Base-by-base conservation (phyloP, 1,140 invertebrate species). In the Oreohelix idahoensis region DNA sequence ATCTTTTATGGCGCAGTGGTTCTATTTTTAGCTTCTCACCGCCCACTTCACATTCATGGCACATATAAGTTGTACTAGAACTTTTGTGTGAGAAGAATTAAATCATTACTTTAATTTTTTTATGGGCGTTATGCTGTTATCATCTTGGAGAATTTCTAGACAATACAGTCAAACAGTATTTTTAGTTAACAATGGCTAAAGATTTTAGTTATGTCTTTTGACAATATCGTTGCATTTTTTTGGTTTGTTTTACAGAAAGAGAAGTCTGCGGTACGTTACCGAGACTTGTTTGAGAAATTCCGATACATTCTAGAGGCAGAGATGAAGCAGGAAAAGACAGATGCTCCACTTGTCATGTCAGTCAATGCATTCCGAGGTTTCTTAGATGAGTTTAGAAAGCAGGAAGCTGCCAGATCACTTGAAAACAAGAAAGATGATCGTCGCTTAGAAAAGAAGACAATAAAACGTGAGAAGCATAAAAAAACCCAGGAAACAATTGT, bases 321-420 rank as follows among this genome's bases (percentile, higher is more conserved):
- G 63, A 88, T 89, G 49, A 96, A 89, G 95, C 95, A 81, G 94
- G 96, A 90, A 95, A 96, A 89, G 94, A 95, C 83, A 69, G 84
- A 95, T 35, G 95, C 94, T 73, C 97, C 97, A 2, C 95, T 97
- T 32, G 98, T 96, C 0, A 96, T 98, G 95, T 97, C 97, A 0
- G 96, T 98, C 0, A 99, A 99, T 93, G 97, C 97, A 5, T 98
- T 99, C 91, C 93, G 97, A 35, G 97, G 97, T 13, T 99, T 98
- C 90, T 95, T 99, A 93, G 97, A 99, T 91, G 97, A 98, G 93
- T 99, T 98, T 90, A 97, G 97, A 95, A 95, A 95, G 88, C 87
- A 94, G 83, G 95, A 96, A 76, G 94, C 83, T 89, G 95, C 96
- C 89, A 96, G 96, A 90, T 96, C 96, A 87, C 87, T 84, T 63